Evolutionary conservation across 1,140 invertebrate species (phyloP).

Genomic region (Steinernema feltiae): DNA sequence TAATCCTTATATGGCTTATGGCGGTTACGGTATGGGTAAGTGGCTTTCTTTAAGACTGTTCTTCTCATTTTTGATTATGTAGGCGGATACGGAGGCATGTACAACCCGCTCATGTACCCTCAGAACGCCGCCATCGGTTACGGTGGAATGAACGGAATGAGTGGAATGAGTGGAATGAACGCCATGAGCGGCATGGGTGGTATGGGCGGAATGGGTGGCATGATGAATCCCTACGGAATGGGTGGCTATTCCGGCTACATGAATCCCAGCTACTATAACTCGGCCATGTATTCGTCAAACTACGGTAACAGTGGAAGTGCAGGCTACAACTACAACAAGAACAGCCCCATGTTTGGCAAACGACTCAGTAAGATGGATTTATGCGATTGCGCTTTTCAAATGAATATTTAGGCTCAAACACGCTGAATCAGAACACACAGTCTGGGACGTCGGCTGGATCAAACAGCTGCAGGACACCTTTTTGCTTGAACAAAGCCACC

Average conservation of each 20-base stretch:
- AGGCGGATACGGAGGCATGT: constrained; percentile 8
- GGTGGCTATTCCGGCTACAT: not conserved
- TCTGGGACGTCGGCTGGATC: not conserved
- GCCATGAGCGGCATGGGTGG: too few relatives aligned
- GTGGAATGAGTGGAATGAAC: too few relatives aligned
- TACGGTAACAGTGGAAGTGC: not conserved
- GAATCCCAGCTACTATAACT: not conserved
- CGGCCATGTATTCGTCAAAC: not conserved
- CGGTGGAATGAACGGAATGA: too few relatives aligned
- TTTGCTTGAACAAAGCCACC: not conserved
- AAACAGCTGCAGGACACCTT: not conserved
- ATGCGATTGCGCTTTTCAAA: not conserved
- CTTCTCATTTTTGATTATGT: not conserved
- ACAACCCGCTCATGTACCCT: constrained; percentile 7
- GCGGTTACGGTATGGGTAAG: constrained; percentile 2
- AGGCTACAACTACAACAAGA: not conserved
- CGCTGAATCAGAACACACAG: not conserved
- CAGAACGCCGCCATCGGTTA: not conserved
- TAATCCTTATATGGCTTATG: constrained; percentile 4
- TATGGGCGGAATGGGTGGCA: too few relatives aligned
- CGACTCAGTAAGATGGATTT: not conserved
- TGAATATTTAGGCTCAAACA: not conserved
- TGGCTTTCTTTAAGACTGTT: not conserved
- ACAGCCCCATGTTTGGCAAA: not conserved
- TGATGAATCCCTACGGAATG: constrained; percentile 6